Evolutionary conservation across 2,113 vertebrate species (phyloP).

Genomic region (Ochotona princeps): DNA sequence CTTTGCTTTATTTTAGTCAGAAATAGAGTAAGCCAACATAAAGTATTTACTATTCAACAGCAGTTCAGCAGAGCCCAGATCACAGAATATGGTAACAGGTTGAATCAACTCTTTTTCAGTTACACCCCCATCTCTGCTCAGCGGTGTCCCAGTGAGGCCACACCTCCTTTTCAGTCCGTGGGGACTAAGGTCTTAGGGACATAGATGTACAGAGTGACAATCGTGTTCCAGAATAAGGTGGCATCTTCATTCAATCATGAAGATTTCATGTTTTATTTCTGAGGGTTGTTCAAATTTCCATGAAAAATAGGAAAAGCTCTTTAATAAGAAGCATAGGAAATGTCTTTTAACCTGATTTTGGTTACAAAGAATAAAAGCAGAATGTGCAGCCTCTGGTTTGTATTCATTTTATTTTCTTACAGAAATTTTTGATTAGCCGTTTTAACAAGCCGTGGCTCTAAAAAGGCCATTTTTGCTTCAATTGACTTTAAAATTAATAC

Average conservation of each 20-base stretch:
- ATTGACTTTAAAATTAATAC: constrained; percentile 35
- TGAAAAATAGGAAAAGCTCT: background rate
- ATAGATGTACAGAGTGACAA: background rate
- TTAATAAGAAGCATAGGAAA: background rate
- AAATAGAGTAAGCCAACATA: constrained; percentile 11
- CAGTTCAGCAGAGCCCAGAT: background rate
- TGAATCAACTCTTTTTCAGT: background rate
- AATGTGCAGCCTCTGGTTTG: background rate
- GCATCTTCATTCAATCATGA: constrained; percentile 15
- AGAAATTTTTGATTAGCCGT: constrained; percentile 15
- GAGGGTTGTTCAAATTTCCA: background rate
- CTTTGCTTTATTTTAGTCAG: background rate
- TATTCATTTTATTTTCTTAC: constrained; percentile 21
- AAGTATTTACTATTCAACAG: background rate
- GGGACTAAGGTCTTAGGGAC: background rate
- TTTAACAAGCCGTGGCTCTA: constrained; percentile 1
- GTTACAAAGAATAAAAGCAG: background rate
- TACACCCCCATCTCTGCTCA: background rate
- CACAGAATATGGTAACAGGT: background rate
- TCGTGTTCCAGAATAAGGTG: background rate
- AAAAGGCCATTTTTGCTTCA: background rate
- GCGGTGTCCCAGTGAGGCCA: background rate
- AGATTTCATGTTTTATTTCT: constrained; percentile 7
- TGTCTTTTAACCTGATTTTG: constrained; percentile 12
- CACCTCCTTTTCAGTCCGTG: background rate